Percentiles rank a stretch among this genome's conserved stretches.
Conservation (phyloP, 2,113 vertebrate genomes). For the Xiphorhynchus elegans region DNA sequence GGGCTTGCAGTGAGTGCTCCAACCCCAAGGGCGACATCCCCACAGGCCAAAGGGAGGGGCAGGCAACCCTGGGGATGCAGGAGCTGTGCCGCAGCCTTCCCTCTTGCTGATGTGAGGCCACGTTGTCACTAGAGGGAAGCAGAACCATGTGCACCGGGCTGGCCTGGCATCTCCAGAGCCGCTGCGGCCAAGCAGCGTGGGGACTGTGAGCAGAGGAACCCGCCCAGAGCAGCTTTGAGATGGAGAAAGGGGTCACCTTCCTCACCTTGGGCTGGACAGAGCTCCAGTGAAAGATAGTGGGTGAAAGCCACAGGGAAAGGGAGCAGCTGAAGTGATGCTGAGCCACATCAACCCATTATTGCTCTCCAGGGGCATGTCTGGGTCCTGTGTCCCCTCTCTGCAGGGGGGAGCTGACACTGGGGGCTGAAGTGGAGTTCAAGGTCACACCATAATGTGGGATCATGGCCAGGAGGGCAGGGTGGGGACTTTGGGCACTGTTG, state of each 20-base stretch:
- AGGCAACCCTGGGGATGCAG: background rate
- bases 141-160: background rate
- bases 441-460: background rate
- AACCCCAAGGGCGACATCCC: fast-evolving
- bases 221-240: background rate
- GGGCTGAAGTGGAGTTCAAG: background rate
- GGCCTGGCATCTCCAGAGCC: background rate
- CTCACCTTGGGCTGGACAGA: background rate
- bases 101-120: background rate
- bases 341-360: fast-evolving
- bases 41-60: background rate
- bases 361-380: background rate
- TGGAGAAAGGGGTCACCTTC: background rate
- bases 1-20: background rate
- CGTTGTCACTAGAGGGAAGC: conserved; percentile 59
- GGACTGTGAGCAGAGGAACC: background rate
- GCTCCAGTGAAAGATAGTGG: background rate
- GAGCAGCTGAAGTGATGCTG: background rate
- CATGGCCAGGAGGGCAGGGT: background rate
- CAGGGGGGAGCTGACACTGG: background rate
- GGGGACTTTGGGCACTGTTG: fast-evolving
- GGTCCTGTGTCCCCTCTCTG: background rate
- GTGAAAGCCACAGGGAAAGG: background rate
- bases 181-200: background rate
- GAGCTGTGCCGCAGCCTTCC: background rate